Percentiles rank a stretch among this genome's conserved stretches.
Conservation (phyloP, 2,113 vertebrate genomes). For the Phylloscopus trochilus region DNA sequence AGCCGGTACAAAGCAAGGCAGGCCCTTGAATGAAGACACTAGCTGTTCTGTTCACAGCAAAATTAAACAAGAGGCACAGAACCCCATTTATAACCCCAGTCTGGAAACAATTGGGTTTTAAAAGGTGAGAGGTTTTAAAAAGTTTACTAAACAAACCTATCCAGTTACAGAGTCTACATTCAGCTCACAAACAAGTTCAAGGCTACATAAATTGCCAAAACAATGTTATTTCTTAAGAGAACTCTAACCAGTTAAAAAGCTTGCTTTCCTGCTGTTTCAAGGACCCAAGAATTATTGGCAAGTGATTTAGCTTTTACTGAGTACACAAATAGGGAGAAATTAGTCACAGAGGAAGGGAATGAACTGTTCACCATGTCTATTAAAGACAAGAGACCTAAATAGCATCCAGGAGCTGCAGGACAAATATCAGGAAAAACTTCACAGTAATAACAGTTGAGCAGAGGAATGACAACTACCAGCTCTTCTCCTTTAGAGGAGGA, state of each 20-base stretch:
- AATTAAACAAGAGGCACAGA: conserved; percentile 28
- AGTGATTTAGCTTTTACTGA: conserved; percentile 30
- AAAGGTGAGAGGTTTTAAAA: conserved; percentile 57
- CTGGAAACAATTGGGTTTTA: conserved; percentile 35
- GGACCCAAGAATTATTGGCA: conserved; percentile 14
- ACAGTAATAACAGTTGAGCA: background rate
- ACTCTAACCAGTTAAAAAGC: background rate
- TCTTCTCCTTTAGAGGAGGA: background rate
- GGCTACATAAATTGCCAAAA: background rate
- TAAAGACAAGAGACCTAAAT: background rate
- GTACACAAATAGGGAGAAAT: conserved; percentile 8
- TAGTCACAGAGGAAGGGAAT: conserved; percentile 41
- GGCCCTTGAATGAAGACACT: conserved; percentile 30
- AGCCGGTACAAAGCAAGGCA: conserved; percentile 12
- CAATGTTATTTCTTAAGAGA: conserved; percentile 1
- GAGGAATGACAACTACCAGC: background rate
- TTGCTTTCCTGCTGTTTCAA: background rate
- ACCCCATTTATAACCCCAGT: conserved; percentile 12
- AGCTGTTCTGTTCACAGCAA: conserved; percentile 38
- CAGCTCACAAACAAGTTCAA: conserved; percentile 27
- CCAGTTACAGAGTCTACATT: background rate
- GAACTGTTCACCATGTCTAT: background rate
- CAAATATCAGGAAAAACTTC: conserved; percentile 6
- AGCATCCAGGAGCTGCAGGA: background rate
- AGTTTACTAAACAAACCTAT: conserved; percentile 49